Base-by-base conservation (phyloP, 2,888 invertebrate genomes). In the Nomada hirtipes region DNA sequence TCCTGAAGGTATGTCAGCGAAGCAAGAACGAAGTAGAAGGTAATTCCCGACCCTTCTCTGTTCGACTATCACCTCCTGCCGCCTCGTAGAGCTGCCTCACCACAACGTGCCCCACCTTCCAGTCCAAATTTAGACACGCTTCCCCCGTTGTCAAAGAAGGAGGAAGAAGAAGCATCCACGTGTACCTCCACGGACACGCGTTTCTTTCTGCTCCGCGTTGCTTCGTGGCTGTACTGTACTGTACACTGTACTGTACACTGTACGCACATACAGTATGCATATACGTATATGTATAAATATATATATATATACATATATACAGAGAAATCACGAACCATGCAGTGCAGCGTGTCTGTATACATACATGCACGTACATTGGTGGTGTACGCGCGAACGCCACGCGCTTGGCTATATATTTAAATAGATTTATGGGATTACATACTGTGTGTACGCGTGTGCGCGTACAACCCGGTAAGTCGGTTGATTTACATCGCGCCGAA, bases 101-200 rank as follows among this genome's bases (percentile, higher is more conserved):
- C 63, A 36, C 23, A n/a, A 44, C 53, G 26, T 20, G 53, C 89
- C 89, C 87, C 86, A 78, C 91, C 88, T 79, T 83, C 87, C 83
- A 61, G 84, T 89, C 91, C 91, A 91, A 91, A 92, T 92, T 92
- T 92, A 92, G 91, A 91, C 88, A 87, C 90, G 82, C 86, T 86
- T 86, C 82, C 86, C 85, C 79, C 83, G 71, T 85, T 84, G 82
- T 86, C 84, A 84, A 79, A 85, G 85, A 55, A 82, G 81, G 84
- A 71, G 74, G 77, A 78, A 29, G 85, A 70, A 75, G 76, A 77
- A 23, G 57, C 53, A 76, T 65, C 75, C 82, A 75, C 74, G 83
- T 81, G 76, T 76, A 68, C 47, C 47, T 82, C 67, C 64, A 70
- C 57, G 57, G 60, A 70, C 64, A 70, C 60, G 57, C 79, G 57